Conservation (phyloP, 2,113 vertebrate genomes). For the Sebastes fasciatus region DNA sequence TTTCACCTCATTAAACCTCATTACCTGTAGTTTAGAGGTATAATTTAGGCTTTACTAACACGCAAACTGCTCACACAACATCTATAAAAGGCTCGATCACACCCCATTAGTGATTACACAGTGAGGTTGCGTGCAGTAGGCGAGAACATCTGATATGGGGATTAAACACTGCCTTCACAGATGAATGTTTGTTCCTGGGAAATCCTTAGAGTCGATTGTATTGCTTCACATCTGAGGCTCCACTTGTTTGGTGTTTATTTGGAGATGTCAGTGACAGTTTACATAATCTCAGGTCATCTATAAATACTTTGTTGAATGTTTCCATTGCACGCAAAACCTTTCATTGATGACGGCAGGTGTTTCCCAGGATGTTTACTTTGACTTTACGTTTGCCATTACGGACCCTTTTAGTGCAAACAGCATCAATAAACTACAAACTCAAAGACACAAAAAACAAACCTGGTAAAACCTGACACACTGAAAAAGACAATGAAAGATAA, state of each 20-base stretch:
- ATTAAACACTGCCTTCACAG: not conserved
- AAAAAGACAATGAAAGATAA: no score
- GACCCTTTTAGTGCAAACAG: not conserved
- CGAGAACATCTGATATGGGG: not conserved
- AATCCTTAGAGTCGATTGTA: not conserved
- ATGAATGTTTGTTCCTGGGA: not conserved
- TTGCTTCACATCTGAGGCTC: no score
- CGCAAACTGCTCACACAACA: not conserved
- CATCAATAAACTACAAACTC: no score
- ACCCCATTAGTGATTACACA: not conserved
- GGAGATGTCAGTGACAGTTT: not conserved
- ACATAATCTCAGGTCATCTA: no score
- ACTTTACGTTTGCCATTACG: no score
- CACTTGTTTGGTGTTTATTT: not conserved
- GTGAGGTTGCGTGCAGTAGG: no score
- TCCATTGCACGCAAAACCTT: not conserved
- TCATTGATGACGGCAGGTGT: not conserved
- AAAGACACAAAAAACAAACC: not conserved
- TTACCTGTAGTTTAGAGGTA: fast-evolving
- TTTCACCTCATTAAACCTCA: not conserved
- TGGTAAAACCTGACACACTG: not conserved
- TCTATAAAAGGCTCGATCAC: not conserved
- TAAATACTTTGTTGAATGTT: not conserved
- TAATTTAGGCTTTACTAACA: not conserved
- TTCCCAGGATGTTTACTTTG: not conserved